phyloP scores from a whole-genome alignment of 2,888 invertebrate genomes.

The Agrochola circellaris region DNA sequence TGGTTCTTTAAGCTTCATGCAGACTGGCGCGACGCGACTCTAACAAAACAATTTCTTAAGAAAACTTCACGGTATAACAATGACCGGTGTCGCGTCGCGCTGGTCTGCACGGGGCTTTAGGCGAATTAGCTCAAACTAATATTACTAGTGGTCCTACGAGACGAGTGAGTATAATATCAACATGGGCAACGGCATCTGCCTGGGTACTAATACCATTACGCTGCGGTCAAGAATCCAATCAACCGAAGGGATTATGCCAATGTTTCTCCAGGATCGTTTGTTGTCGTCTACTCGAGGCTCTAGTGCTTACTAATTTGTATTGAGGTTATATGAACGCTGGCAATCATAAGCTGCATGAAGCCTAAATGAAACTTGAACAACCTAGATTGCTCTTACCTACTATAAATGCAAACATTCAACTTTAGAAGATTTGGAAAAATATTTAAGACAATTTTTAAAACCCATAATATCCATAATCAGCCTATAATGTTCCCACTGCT shows the following conservation, averaged over 20 bases:
- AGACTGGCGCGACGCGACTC: too few relatives aligned
- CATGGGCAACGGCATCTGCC: constrained; percentile 32
- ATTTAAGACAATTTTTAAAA: background rate
- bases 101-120: background rate
- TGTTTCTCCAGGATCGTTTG: constrained; percentile 46
- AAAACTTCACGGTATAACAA: too few relatives aligned
- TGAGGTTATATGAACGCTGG: constrained; percentile 10
- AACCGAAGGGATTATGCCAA: constrained; percentile 48
- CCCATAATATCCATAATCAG: too few relatives aligned
- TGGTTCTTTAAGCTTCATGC: too few relatives aligned
- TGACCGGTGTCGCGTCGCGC: too few relatives aligned
- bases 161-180: constrained; percentile 31
- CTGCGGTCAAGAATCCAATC: constrained; percentile 58
- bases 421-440: background rate
- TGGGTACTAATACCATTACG: constrained; percentile 54
- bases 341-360: background rate
- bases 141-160: constrained; percentile 38
- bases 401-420: background rate
- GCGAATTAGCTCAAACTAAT: constrained; percentile 29
- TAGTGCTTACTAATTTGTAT: constrained; percentile 23
- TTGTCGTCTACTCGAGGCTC: background rate
- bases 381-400: background rate
- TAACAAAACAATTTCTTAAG: too few relatives aligned
- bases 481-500: too few relatives aligned
- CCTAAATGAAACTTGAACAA: background rate